A percentile compares a stretch with the other conserved stretches of the same genome.
Conservation (phyloP, 2,888 invertebrate genomes). For the Eupithecia abbreviata region DNA sequence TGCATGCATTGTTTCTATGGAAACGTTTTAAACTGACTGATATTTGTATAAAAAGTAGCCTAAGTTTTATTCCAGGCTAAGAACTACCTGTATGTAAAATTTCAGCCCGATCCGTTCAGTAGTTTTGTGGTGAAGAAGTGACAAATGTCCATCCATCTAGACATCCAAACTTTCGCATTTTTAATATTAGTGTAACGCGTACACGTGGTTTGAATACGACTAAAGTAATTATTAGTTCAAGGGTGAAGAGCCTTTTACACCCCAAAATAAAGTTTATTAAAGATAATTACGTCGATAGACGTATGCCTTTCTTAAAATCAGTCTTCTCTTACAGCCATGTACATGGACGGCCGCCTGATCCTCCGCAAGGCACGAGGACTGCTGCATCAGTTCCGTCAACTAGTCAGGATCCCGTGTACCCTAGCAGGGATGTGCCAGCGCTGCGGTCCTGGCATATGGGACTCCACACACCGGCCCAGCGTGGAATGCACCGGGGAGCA, state of each 20-base stretch:
- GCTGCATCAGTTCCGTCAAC: slow-evolving; percentile 94
- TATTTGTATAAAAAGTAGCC: too few relatives aligned
- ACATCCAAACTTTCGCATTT: too few relatives aligned
- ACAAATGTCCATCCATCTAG: too few relatives aligned
- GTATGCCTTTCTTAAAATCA: background rate
- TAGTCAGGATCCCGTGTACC: slow-evolving; percentile 94
- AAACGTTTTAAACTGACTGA: too few relatives aligned
- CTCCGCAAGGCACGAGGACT: slow-evolving; percentile 96
- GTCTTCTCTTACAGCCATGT: slow-evolving; percentile 88
- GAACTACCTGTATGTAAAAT: too few relatives aligned
- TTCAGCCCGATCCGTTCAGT: too few relatives aligned
- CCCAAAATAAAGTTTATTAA: too few relatives aligned
- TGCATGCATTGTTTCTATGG: too few relatives aligned
- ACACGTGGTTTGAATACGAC: background rate
- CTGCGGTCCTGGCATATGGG: slow-evolving; percentile 97
- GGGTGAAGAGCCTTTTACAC: background rate
- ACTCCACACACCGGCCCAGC: slow-evolving; percentile 94
- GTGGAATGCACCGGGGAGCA: slow-evolving; percentile 92
- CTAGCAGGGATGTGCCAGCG: slow-evolving; percentile 93
- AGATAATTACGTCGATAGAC: too few relatives aligned
- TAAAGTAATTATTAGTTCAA: background rate
- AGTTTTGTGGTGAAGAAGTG: too few relatives aligned
- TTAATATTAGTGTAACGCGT: too few relatives aligned
- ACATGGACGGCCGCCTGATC: slow-evolving; percentile 97
- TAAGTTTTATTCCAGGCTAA: too few relatives aligned